Evolutionary conservation across 2,113 vertebrate species (phyloP).

Genomic region (Felis chaus): DNA sequence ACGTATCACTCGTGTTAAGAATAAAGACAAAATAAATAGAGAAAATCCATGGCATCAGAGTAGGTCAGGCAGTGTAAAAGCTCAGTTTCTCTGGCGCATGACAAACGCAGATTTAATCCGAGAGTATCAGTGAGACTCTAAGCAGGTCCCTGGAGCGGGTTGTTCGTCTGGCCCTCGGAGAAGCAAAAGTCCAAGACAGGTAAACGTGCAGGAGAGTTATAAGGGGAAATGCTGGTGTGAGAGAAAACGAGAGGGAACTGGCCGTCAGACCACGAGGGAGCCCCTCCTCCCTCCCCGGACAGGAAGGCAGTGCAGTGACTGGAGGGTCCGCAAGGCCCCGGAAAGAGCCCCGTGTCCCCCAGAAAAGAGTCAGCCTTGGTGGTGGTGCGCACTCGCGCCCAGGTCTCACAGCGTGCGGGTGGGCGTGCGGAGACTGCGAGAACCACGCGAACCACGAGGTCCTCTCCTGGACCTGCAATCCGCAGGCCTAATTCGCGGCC

Average conservation of each 20-base stretch:
- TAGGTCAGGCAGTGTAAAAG: not conserved
- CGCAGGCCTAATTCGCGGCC: not conserved
- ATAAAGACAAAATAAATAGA: not conserved
- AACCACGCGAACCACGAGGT: not conserved
- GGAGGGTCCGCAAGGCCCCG: not conserved
- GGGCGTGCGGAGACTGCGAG: not conserved
- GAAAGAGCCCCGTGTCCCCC: not conserved
- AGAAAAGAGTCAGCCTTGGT: not conserved
- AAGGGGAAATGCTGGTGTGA: not conserved
- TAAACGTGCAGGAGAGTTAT: not conserved
- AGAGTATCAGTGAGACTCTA: not conserved
- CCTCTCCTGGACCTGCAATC: not conserved
- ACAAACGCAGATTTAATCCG: too few relatives aligned
- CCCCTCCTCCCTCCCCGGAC: too few relatives aligned
- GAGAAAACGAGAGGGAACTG: not conserved
- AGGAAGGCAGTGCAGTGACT: not conserved
- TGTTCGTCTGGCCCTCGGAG: not conserved
- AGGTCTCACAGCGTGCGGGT: not conserved
- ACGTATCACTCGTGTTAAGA: not conserved
- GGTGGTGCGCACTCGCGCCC: not conserved
- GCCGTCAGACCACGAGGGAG: fast-evolving
- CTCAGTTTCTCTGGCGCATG: not conserved
- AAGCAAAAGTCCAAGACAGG: not conserved
- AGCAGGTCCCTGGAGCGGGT: not conserved
- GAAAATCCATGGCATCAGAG: not conserved